phyloP scores from a whole-genome alignment of 2,888 invertebrate species.

The Mesoligia furuncula region DNA sequence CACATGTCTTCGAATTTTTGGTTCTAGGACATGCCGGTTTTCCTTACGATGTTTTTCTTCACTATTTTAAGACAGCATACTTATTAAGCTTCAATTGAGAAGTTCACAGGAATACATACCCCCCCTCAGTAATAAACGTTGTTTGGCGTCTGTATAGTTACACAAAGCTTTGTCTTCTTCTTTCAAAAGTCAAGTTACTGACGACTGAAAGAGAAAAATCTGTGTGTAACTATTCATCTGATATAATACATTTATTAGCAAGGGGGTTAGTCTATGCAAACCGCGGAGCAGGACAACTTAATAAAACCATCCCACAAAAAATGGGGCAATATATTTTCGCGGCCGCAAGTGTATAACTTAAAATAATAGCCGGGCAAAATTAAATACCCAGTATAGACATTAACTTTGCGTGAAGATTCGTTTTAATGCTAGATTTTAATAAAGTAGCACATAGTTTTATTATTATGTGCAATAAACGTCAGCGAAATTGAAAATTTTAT shows the following conservation, averaged over 20 bases:
- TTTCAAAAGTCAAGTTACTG: too few species aligned
- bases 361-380: conserved; percentile 60
- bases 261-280: not conserved
- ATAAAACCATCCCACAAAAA: not conserved
- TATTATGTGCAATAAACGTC: conserved; percentile 56
- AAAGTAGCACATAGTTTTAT: conserved; percentile 57
- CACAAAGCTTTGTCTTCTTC: too few species aligned
- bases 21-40: not conserved
- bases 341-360: conserved; percentile 54
- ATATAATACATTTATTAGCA: too few species aligned
- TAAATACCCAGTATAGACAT: conserved; percentile 57
- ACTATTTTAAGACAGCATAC: not conserved
- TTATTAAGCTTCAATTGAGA: not conserved
- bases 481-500: conserved; percentile 59
- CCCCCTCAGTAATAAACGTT: too few species aligned
- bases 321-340: not conserved
- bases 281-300: not conserved
- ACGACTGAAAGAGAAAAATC: too few species aligned
- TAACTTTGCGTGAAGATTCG: conserved; percentile 53
- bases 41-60: not conserved
- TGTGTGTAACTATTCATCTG: too few species aligned
- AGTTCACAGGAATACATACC: not conserved
- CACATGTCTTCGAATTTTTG: not conserved
- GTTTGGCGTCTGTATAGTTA: too few species aligned
- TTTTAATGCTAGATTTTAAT: conserved; percentile 56